phyloP scores from a whole-genome alignment of 2,113 vertebrate species.

The Ophiodon elongatus region DNA sequence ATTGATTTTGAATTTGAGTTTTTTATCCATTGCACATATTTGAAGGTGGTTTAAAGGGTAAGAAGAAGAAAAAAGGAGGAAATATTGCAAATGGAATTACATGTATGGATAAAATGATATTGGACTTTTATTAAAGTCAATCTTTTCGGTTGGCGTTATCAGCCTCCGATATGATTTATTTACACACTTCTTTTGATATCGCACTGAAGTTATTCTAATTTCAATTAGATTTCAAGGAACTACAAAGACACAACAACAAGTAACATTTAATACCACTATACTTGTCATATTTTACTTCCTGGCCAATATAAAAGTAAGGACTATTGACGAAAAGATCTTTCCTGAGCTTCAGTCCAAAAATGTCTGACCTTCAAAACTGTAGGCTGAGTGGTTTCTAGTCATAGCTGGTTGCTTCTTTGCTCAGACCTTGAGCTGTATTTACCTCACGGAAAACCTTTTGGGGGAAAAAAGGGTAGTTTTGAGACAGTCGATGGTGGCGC shows the following conservation, averaged over 20 bases:
- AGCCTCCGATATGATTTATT: neutral
- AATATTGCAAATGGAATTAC: neutral
- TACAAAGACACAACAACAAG: neutral
- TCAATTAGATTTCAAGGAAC: neutral
- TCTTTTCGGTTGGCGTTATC: neutral
- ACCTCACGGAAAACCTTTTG: neutral
- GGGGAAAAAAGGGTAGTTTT: neutral
- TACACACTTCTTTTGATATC: neutral
- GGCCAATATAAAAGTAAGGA: neutral
- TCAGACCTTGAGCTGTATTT: constrained; percentile 2
- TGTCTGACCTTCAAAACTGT: constrained; percentile 39
- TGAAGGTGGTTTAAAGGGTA: neutral
- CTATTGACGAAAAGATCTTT: neutral
- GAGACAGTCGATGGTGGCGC: neutral
- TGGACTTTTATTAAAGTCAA: neutral
- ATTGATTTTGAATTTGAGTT: constrained; percentile 8
- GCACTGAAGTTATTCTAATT: neutral
- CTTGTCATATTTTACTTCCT: neutral
- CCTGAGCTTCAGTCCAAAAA: neutral
- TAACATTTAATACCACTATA: neutral
- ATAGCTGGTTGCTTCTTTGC: neutral
- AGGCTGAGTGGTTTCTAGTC: neutral
- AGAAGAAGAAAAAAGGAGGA: neutral
- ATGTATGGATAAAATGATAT: neutral
- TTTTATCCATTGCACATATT: neutral